phyloP scores from a whole-genome alignment of 2,113 vertebrate species.

The Percina caprodes region DNA sequence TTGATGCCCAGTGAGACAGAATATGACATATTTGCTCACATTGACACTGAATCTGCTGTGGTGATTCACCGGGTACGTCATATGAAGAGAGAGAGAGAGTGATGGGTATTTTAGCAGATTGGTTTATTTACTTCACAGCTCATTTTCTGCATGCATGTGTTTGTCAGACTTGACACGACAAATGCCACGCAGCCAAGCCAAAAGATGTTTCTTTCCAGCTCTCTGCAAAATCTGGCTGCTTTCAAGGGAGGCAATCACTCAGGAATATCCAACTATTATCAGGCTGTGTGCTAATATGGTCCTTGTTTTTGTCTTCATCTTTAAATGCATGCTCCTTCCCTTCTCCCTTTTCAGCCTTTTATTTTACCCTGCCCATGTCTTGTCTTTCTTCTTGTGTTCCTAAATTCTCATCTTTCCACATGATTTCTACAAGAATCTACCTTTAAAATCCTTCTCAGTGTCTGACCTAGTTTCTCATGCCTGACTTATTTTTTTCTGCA shows the following conservation, averaged over 20 bases:
- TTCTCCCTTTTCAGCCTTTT: not conserved
- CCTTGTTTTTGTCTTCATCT: constrained; percentile 18
- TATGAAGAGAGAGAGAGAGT: not conserved
- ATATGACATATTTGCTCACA: constrained; percentile 56
- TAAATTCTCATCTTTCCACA: constrained; percentile 11
- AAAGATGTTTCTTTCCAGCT: constrained; percentile 34
- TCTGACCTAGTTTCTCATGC: constrained; percentile 63
- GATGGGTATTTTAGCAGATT: constrained; percentile 56
- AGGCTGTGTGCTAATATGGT: constrained; percentile 28
- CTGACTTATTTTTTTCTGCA: constrained; percentile 21
- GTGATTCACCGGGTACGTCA: constrained; percentile 3
- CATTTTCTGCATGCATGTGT: constrained; percentile 45
- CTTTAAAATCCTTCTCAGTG: constrained; percentile 37
- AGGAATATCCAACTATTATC: constrained; percentile 19
- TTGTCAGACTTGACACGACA: constrained; percentile 40
- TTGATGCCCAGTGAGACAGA: constrained; percentile 70
- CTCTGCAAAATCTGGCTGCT: constrained; percentile 9
- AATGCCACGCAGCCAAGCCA: constrained; percentile 46
- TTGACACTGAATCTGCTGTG: constrained; percentile 24
- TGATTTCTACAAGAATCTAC: constrained; percentile 31
- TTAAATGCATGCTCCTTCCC: not conserved
- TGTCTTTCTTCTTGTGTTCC: not conserved
- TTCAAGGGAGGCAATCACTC: constrained; percentile 6
- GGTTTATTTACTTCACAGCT: constrained; percentile 66
- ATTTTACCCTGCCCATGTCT: not conserved